These are phyloP conservation scores for Zoanthus solanderi DNA, from an alignment of 92 coral and sea anemone species.

Conservation along the genomic window DNA sequence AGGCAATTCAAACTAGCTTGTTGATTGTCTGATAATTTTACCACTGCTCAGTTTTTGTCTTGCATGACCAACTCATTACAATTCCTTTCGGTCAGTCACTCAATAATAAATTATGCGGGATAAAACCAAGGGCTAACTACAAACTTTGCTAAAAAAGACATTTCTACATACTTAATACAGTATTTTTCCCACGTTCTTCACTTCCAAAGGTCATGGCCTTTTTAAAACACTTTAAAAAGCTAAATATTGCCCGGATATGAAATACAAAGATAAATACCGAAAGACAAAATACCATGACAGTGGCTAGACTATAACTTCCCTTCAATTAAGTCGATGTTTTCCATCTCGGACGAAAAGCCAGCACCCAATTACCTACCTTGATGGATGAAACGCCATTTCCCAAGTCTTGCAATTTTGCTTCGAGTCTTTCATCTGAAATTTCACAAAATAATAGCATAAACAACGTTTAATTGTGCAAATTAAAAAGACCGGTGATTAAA, in stretches of 20 bases:
- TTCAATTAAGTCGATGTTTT: not conserved
- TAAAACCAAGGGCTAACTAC: not conserved
- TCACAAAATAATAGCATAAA: constrained; percentile 5
- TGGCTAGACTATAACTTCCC: constrained; percentile 7
- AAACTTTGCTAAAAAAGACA: no score
- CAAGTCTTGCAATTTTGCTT: constrained; percentile 76
- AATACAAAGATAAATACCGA: constrained; percentile 16
- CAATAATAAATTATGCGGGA: not conserved
- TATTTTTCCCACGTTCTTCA: not conserved
- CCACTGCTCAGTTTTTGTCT: not conserved
- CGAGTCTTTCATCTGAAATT: constrained; percentile 69
- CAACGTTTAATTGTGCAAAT: constrained; percentile 1
- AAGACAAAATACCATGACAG: constrained; percentile 35
- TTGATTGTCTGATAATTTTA: not conserved
- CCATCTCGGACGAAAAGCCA: not conserved
- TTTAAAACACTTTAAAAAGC: not conserved
- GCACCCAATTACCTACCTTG: constrained; percentile 30
- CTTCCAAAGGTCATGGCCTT: constrained; percentile 28
- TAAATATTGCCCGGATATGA: constrained; percentile 19
- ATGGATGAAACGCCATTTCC: constrained; percentile 45
- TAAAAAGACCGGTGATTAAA: constrained; percentile 31
- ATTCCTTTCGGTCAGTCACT: not conserved
- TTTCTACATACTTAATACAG: not conserved
- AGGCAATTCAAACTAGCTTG: not conserved
- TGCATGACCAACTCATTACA: not conserved